Base-by-base conservation (phyloP, 2,888 invertebrate genomes). In the Patella pellucida region DNA sequence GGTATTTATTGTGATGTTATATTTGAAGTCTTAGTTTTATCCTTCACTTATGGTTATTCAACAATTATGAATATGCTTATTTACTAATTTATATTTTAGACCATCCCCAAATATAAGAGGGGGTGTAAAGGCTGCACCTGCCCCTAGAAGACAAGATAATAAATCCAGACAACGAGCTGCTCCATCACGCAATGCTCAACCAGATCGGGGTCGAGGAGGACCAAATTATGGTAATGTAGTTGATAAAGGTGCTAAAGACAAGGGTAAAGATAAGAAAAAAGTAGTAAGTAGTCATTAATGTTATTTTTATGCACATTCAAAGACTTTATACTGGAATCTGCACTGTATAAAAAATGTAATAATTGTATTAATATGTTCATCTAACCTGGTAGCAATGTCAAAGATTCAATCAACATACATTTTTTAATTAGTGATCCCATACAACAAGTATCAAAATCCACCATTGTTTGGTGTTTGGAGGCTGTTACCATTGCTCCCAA, bases 71-170 rank as follows among this genome's bases (percentile, higher is more conserved):
- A 19, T n/a, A 12, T 12, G 7, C n/a, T n/a, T 23, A 12, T 62
- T 62, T 62, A 19, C 19, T 19, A n/a, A 19, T 62, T 62, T 31
- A 7, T 71, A 5, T 72, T 68, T 12, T 76, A 89, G 89, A 80
- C 89, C 88, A 1, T 88, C 88, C 1, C 89, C 89, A 31, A 88
- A 88, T 73, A 84, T 86, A 12, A 81, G 86, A 75, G 87, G 84
- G 12, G 83, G 84, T 54, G 78, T 79, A 3, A 79, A 79, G 54
- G 82, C 83, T 15, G 72, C 78, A 51, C 69, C 77, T 9, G 69
- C 74, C 4, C 80, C 75, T 4, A 85, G 82, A 72, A 86, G 81
- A 72, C 73, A 78, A 69, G 83, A 84, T 67, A 41, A 41, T 41
- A 62, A 23, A 23, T 83, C 85, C 23, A 76, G 76, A 27, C 80